A percentile compares a stretch with the other conserved stretches of the same genome.
Evolutionary conservation across 2,888 invertebrate species (phyloP).

Genomic region (Metalampra italica): DNA sequence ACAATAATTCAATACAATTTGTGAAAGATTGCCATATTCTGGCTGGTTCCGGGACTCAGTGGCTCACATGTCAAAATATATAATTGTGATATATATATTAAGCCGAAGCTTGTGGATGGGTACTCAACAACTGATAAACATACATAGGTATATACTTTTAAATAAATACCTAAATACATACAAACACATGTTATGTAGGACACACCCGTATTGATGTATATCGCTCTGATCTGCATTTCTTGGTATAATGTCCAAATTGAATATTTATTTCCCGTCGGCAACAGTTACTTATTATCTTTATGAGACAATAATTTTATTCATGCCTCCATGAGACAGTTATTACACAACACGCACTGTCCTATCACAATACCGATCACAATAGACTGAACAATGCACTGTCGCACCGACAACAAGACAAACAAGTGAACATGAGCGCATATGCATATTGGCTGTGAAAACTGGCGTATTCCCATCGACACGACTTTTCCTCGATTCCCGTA

Average conservation of each 20-base stretch:
- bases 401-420: background rate
- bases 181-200: too few relatives aligned
- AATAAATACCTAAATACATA: too few relatives aligned
- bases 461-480: conserved; percentile 28
- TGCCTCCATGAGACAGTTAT: background rate
- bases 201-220: background rate
- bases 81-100: too few relatives aligned
- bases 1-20: too few relatives aligned
- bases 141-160: too few relatives aligned
- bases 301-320: background rate
- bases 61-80: too few relatives aligned
- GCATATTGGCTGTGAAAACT: conserved; percentile 20
- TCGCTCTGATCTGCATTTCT: too few relatives aligned
- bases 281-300: background rate
- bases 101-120: too few relatives aligned
- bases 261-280: background rate
- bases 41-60: too few relatives aligned
- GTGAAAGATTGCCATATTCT: too few relatives aligned
- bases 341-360: conserved; percentile 14
- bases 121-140: too few relatives aligned
- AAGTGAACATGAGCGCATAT: background rate
- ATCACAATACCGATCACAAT: background rate
- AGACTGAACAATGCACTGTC: background rate
- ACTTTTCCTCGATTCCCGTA: conserved; percentile 40
- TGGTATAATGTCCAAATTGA: too few relatives aligned